Evolutionary conservation across 1,140 invertebrate genomes (phyloP).

Genomic region (Microplitis mediator): DNA sequence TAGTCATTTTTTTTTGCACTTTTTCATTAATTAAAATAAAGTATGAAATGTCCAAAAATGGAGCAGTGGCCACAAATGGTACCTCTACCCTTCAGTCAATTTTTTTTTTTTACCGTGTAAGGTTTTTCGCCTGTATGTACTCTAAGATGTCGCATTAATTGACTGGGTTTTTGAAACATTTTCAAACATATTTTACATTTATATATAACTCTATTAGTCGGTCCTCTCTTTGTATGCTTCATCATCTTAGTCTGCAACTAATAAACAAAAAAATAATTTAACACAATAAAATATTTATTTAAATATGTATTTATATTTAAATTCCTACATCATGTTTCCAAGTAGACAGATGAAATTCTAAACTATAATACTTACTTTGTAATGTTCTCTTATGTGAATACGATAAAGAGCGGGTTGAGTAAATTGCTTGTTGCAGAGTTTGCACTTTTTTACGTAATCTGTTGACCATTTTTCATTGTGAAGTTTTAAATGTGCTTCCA

Average conservation of each 20-base stretch:
- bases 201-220: conserved; percentile 50
- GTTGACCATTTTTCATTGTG: conserved; percentile 52
- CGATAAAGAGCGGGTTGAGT: conserved; percentile 51
- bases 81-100: background rate
- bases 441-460: conserved; percentile 52
- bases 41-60: background rate
- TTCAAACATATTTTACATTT: conserved; percentile 66
- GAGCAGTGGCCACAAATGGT: no score
- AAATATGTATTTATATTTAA: background rate
- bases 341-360: background rate
- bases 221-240: conserved; percentile 50
- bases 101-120: conserved; percentile 59
- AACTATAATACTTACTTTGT: conserved; percentile 41
- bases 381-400: conserved; percentile 53
- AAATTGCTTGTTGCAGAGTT: conserved; percentile 55
- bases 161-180: conserved; percentile 66
- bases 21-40: background rate
- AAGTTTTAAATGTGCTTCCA: conserved; percentile 52
- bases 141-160: conserved; percentile 66
- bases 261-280: background rate
- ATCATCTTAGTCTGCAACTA: conserved; percentile 48
- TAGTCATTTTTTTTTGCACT: no score
- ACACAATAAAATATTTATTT: background rate
- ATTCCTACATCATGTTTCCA: background rate
- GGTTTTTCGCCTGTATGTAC: conserved; percentile 73